phyloP scores from a whole-genome alignment of 2,113 vertebrate species.

The Alces alces region DNA sequence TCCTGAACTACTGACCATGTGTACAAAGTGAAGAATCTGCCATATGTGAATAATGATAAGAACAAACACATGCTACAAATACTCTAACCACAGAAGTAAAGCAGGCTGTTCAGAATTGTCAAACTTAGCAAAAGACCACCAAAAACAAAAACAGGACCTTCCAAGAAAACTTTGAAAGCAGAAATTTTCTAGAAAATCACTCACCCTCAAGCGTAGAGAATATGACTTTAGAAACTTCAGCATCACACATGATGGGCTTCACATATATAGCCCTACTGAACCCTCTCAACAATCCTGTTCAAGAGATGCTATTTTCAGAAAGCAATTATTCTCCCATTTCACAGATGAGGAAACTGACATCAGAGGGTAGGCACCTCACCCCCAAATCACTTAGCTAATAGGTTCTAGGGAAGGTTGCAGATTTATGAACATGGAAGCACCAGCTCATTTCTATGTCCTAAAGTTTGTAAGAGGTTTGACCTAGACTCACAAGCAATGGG shows the following conservation, averaged over 20 bases:
- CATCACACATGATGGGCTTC: accelerated
- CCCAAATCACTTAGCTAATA: not conserved
- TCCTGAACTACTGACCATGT: not conserved
- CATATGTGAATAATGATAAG: not conserved
- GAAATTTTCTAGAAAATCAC: not conserved
- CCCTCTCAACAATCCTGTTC: too few relatives aligned
- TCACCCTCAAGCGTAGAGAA: not conserved
- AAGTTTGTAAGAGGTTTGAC: not conserved
- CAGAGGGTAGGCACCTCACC: not conserved
- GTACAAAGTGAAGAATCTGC: not conserved
- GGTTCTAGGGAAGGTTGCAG: not conserved
- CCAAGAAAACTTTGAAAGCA: not conserved
- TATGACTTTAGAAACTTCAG: not conserved
- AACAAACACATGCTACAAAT: not conserved
- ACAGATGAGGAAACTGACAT: not conserved
- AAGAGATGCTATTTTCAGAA: not conserved
- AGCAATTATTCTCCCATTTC: not conserved
- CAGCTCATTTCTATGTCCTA: not conserved
- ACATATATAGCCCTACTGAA: too few relatives aligned
- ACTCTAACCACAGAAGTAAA: not conserved
- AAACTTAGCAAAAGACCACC: not conserved
- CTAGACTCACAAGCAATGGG: too few relatives aligned
- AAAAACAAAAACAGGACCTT: not conserved
- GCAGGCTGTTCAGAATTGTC: not conserved
- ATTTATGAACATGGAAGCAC: not conserved